Percentiles rank a stretch among this genome's conserved stretches.
These are phyloP conservation scores for Turritopsis dohrnii DNA, from an alignment of 30 jellyfish, hydroid and myxozoan genomes.

Conservation along the genomic window DNA sequence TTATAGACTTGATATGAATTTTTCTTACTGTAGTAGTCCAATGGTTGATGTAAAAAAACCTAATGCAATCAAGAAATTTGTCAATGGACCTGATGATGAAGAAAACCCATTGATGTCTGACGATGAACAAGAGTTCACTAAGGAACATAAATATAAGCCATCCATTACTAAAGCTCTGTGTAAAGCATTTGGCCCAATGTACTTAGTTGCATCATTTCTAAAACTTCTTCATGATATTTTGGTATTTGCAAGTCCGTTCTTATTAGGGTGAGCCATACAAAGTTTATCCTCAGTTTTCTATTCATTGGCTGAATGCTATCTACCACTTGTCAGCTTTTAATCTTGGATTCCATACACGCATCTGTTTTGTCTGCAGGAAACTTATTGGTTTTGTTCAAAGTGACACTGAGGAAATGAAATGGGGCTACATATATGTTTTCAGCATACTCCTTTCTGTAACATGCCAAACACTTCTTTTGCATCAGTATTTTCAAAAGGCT, in stretches of 20 bases:
- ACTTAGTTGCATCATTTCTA: conserved; percentile 45
- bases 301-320: too few relatives aligned
- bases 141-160: conserved; percentile 36
- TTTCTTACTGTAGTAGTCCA: conserved; percentile 22
- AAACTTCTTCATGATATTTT: conserved; percentile 68
- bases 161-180: conserved; percentile 50
- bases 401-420: conserved; percentile 61
- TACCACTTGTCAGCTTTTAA: not conserved
- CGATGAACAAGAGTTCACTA: not conserved
- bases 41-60: not conserved
- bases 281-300: not conserved
- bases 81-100: not conserved
- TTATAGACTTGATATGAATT: too few relatives aligned
- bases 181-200: conserved; percentile 53
- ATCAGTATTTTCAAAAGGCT: conserved; percentile 82
- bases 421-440: conserved; percentile 74
- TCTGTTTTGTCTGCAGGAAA: conserved; percentile 40
- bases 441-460: conserved; percentile 53
- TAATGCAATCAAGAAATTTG: not conserved
- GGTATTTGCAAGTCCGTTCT: conserved; percentile 59
- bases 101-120: not conserved
- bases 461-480: conserved; percentile 60
- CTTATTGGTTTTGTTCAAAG: conserved; percentile 45
- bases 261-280: conserved; percentile 49
- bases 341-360: not conserved